Evolutionary conservation across 2,113 vertebrate genomes (phyloP).

Genomic region (Argyrosomus japonicus): DNA sequence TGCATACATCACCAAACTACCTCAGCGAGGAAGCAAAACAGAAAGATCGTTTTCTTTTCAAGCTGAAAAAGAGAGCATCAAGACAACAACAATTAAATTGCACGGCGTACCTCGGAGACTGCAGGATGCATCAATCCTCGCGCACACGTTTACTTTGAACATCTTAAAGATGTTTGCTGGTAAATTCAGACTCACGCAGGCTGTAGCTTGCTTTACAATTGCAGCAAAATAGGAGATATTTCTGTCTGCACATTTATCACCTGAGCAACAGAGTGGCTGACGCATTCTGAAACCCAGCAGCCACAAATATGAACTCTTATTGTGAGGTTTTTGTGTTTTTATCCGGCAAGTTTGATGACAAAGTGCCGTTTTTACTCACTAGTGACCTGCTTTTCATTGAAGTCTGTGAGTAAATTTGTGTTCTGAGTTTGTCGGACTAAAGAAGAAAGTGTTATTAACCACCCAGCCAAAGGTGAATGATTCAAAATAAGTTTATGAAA

Average conservation of each 20-base stretch:
- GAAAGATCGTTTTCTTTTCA: slow-evolving; percentile 35
- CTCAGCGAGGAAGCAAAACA: slow-evolving; percentile 35
- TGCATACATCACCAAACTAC: slow-evolving; percentile 33
- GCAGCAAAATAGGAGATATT: slow-evolving; percentile 10
- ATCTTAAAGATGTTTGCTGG: slow-evolving; percentile 33
- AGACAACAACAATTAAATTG: slow-evolving; percentile 63
- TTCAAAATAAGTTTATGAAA: too few species aligned
- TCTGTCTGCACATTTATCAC: slow-evolving; percentile 18
- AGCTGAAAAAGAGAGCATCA: slow-evolving; percentile 21
- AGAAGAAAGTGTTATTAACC: too few species aligned
- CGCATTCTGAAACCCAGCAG: neutral
- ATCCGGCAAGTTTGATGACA: neutral
- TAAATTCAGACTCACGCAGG: slow-evolving; percentile 22
- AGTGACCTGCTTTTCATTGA: neutral
- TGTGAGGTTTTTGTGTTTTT: slow-evolving; percentile 6
- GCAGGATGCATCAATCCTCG: slow-evolving; percentile 36
- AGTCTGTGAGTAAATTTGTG: too few species aligned
- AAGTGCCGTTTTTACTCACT: neutral
- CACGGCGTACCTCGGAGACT: slow-evolving; percentile 11
- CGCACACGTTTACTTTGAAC: slow-evolving; percentile 40
- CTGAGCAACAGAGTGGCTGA: slow-evolving; percentile 9
- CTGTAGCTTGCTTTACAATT: slow-evolving; percentile 22
- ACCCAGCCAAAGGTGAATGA: too few species aligned
- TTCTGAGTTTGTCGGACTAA: too few species aligned
- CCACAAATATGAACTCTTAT: neutral